Evolutionary conservation across 2,797 vertebrate genomes (phyloP), one percentile per base, ranked within the genome.

Genomic region (Austrolebias charrua): DNA sequence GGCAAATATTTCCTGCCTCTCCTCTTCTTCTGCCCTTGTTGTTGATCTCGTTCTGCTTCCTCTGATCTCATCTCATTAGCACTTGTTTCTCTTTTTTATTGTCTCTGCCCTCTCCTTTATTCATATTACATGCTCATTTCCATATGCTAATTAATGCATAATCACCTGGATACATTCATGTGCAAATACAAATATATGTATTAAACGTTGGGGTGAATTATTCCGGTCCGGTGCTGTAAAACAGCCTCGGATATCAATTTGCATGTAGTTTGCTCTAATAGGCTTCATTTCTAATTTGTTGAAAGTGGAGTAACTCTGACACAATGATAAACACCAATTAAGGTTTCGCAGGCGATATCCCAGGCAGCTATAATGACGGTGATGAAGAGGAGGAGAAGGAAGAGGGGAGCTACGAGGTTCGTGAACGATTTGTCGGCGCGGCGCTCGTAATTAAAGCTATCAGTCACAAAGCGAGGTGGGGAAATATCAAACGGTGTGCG

Each of bases 81-180:
- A 78, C 68, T 20, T 38, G 65, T 70, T 72, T 76, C 73, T 72
- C 55, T 42, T 68, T 69, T 71, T 84, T 54, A 83, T 84, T 82
- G 81, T 89, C 71, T 80, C 58, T 74, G 69, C 67, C 45, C 60
- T 70, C 69, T 80, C 73, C 79, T 88, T 85, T 83, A 86, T 86
- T 87, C 87, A 80, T 86, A 89, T 88, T 84, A 86, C 86, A 86
- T 66, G 68, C 84, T 88, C 69, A 93, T 92, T 92, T 89, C 71
- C 89, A 89, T 89, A 90, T 89, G 88, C 88, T 90, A 92, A 92
- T 92, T 82, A 86, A 86, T 82, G 85, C 87, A 90, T 88, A 88
- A 92, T 92, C 89, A 91, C 87, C 83, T 88, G 84, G 85, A 84
- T 82, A 89, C 84, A 89, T 91, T 91, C 89, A 90, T 88, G 88